Evolutionary conservation across 2,113 vertebrate genomes (phyloP).

Genomic region (Callospermophilus lateralis): DNA sequence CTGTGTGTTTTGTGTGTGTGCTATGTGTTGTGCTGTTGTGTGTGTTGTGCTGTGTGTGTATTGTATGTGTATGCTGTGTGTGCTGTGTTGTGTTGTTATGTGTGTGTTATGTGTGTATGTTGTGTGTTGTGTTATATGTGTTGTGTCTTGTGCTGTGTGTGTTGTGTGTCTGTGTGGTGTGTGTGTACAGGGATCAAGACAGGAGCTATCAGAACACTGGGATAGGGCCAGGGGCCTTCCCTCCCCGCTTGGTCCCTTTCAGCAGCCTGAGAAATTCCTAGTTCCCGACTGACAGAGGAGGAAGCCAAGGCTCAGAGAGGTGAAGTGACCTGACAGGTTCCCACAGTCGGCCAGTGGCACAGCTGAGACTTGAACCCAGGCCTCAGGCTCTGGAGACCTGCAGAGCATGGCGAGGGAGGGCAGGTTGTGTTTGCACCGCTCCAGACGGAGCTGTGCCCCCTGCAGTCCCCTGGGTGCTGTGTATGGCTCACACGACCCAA

Average conservation of each 20-base stretch:
- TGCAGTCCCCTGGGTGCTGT: accelerated
- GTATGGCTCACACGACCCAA: accelerated
- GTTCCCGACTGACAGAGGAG: not conserved
- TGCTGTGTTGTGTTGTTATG: no score
- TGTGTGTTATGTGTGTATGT: no score
- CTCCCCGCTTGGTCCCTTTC: no score
- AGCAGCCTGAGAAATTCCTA: not conserved
- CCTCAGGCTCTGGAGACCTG: not conserved
- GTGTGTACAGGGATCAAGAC: not conserved
- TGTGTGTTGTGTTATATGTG: no score
- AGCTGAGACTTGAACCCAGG: not conserved
- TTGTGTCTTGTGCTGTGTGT: not conserved
- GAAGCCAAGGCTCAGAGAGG: not conserved
- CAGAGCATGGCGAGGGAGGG: no score
- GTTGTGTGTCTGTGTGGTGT: not conserved
- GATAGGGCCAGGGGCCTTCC: not conserved
- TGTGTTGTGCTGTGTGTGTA: no score
- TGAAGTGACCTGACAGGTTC: not conserved
- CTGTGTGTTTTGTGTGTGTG: no score
- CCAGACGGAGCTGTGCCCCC: no score
- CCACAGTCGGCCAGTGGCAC: not conserved
- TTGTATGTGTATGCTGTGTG: no score
- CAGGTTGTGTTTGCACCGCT: accelerated
- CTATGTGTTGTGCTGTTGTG: no score
- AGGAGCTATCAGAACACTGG: not conserved